Percentiles rank a stretch among this genome's conserved stretches.
Evolutionary conservation across 2,113 vertebrate genomes (phyloP).

Genomic region (Hemicordylus capensis): DNA sequence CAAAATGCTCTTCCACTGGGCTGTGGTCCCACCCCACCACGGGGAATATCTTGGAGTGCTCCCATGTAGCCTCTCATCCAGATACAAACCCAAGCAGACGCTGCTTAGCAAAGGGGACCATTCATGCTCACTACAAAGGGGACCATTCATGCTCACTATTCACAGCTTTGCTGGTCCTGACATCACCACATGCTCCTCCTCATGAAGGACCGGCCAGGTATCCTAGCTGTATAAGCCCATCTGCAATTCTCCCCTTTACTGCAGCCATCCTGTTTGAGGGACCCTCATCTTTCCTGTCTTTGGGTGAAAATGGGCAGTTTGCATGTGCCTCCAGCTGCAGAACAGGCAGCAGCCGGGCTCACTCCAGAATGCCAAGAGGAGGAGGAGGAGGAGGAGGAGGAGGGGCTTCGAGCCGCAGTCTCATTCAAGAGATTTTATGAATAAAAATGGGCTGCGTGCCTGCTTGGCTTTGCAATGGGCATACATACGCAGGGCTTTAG

Average conservation of each 20-base stretch:
- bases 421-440: slow-evolving; percentile 35
- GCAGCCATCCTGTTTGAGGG: neutral
- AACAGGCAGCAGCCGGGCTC: neutral
- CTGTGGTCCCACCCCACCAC: too few species aligned
- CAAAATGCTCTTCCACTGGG: too few species aligned
- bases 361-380: neutral
- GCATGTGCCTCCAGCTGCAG: neutral
- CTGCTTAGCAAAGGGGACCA: too few species aligned
- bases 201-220: neutral
- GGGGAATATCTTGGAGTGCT: too few species aligned
- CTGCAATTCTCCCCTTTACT: neutral
- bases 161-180: too few species aligned
- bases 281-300: neutral
- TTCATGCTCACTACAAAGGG: too few species aligned
- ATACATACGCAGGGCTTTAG: neutral
- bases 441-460: neutral
- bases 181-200: too few species aligned
- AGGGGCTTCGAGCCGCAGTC: neutral
- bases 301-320: neutral
- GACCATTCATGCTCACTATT: too few species aligned
- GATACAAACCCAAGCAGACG: too few species aligned
- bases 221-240: too few species aligned
- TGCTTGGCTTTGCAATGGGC: neutral
- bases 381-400: neutral
- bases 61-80: too few species aligned